Percentiles rank a stretch among this genome's conserved stretches.
phyloP scores from a whole-genome alignment of 2,888 invertebrate species.

The Stenodema calcarata region DNA sequence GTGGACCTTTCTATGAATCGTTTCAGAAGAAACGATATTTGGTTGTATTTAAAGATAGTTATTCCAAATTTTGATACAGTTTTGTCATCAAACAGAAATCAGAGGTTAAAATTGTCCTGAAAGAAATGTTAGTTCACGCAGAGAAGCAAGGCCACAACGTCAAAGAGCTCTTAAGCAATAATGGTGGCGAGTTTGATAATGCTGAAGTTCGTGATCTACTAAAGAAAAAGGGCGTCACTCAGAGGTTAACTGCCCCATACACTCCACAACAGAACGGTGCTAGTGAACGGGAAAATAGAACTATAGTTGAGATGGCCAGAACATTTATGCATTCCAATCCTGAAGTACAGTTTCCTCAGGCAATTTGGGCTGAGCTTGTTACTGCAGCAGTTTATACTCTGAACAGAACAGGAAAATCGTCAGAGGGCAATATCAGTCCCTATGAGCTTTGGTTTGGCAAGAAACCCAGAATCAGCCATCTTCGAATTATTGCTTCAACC shows the following conservation, averaged over 20 bases:
- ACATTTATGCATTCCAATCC: no score
- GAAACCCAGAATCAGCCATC: neutral
- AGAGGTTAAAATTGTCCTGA: no score
- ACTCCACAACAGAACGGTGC: no score
- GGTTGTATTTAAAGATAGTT: neutral
- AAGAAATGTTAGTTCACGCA: neutral
- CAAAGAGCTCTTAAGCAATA: neutral
- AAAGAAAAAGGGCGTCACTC: neutral
- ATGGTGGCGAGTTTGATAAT: no score
- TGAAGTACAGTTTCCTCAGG: no score
- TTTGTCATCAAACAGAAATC: neutral
- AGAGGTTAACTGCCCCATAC: no score
- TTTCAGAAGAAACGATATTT: no score
- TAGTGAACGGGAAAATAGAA: no score
- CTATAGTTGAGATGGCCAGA: no score
- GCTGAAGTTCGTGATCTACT: neutral
- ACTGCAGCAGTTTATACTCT: no score
- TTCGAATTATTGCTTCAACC: neutral
- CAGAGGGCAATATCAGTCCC: neutral
- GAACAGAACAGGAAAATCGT: neutral
- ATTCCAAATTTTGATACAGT: neutral
- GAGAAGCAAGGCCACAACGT: neutral
- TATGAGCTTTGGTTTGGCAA: neutral
- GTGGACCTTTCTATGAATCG: no score
- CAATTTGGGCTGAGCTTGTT: no score